Evolutionary conservation across 2,888 invertebrate species (phyloP).

Genomic region (Drosophila multiciliata): DNA sequence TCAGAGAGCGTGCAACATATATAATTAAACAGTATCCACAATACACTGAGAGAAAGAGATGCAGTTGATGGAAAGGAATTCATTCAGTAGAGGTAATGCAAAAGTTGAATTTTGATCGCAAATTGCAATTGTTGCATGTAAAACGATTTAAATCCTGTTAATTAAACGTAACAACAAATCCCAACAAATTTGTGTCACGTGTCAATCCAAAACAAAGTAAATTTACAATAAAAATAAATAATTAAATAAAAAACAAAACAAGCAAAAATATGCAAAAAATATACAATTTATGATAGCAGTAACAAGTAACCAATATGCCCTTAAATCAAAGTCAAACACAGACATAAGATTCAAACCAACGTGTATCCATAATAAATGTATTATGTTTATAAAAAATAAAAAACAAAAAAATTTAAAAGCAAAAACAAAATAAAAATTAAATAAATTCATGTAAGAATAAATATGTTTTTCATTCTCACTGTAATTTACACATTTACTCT

Average conservation of each 20-base stretch:
- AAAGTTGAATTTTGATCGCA: conserved; percentile 54
- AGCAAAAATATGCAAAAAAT: conserved; percentile 23
- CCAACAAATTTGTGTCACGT: conserved; percentile 47
- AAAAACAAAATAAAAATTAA: conserved; percentile 79
- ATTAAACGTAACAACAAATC: conserved; percentile 37
- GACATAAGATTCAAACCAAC: conserved; percentile 57
- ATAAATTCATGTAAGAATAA: conserved; percentile 73
- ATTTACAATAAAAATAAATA: conserved; percentile 49
- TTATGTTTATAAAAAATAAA: conserved; percentile 78
- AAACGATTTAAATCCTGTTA: conserved; percentile 61
- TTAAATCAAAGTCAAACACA: conserved; percentile 72
- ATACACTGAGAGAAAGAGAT: conserved; percentile 37
- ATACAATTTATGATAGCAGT: conserved; percentile 48
- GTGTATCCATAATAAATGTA: conserved; percentile 79
- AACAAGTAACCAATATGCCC: conserved; percentile 71
- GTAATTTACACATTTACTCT: neutral
- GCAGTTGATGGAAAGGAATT: conserved; percentile 9
- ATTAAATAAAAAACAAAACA: conserved; percentile 5
- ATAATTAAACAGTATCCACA: conserved; percentile 52
- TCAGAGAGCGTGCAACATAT: conserved; percentile 67
- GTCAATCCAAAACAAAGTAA: conserved; percentile 62
- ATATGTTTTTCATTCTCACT: conserved; percentile 4
- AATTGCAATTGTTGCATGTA: conserved; percentile 51
- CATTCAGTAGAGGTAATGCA: conserved; percentile 50
- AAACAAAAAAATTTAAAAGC: conserved; percentile 70